A percentile compares a stretch with the other conserved stretches of the same genome.
Evolutionary conservation across 2,797 vertebrate species (phyloP).

Genomic region (Meda fulgida): DNA sequence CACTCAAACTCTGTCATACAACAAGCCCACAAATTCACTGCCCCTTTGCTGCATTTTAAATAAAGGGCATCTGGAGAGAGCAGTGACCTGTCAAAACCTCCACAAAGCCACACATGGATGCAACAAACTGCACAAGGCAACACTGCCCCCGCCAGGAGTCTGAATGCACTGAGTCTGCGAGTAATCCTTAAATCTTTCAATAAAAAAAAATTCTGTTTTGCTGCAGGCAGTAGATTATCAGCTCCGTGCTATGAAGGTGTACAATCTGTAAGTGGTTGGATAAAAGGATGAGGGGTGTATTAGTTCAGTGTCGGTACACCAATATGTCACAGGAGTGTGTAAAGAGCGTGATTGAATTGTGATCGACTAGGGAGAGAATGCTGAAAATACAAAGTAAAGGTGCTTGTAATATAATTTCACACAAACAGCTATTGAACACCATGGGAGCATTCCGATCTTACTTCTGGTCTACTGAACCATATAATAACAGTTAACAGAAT

Average conservation of each 20-base stretch:
- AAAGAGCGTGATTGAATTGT: constrained; percentile 4
- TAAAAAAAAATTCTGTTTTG: constrained; percentile 40
- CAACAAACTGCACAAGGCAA: constrained; percentile 42
- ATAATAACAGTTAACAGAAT: constrained; percentile 13
- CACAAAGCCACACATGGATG: constrained; percentile 28
- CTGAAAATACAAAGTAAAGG: constrained; percentile 11
- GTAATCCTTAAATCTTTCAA: constrained; percentile 32
- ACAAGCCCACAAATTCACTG: constrained; percentile 38
- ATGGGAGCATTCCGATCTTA: neutral
- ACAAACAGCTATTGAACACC: constrained; percentile 9
- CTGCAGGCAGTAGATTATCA: constrained; percentile 43
- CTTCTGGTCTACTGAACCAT: constrained; percentile 11
- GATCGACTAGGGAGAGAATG: constrained; percentile 3
- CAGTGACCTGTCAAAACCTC: constrained; percentile 29
- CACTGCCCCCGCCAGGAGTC: constrained; percentile 53
- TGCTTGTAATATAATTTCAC: constrained; percentile 11
- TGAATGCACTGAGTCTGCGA: neutral
- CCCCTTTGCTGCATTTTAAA: constrained; percentile 55
- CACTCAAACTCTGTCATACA: constrained; percentile 41
- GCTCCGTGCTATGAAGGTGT: constrained; percentile 27
- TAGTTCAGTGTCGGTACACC: constrained; percentile 23
- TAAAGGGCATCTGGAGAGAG: constrained; percentile 48
- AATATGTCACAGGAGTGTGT: constrained; percentile 38
- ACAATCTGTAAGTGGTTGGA: constrained; percentile 46
- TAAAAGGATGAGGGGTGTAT: constrained; percentile 48